Conservation (phyloP, 2,888 invertebrate genomes). For the Nematopogon swammerdamellus region DNA sequence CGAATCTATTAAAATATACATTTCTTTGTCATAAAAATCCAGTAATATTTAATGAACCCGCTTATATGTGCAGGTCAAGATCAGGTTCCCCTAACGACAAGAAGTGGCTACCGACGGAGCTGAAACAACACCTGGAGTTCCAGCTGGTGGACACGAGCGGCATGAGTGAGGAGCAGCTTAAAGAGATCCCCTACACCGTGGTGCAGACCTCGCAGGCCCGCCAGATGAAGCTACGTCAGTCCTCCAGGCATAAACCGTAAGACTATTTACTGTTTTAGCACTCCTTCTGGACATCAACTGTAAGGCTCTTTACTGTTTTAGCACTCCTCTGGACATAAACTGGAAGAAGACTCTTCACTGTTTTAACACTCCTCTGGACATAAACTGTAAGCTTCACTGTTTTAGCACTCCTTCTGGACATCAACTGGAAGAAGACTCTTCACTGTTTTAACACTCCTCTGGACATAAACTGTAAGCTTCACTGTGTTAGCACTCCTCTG, state of each 20-base stretch:
- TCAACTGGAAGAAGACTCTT: too few species aligned
- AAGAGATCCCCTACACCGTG: slow-evolving; percentile 86
- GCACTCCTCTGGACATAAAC: background rate
- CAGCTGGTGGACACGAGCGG: slow-evolving; percentile 85
- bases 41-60: too few species aligned
- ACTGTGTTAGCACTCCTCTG: too few species aligned
- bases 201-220: slow-evolving; percentile 70
- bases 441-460: too few species aligned
- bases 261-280: slow-evolving; percentile 14
- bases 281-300: background rate
- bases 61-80: slow-evolving; percentile 46
- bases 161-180: slow-evolving; percentile 82
- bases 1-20: too few species aligned
- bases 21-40: too few species aligned
- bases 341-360: background rate
- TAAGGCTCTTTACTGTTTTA: too few species aligned
- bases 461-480: too few species aligned
- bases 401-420: too few species aligned
- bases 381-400: too few species aligned
- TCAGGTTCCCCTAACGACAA: slow-evolving; percentile 72
- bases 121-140: slow-evolving; percentile 85
- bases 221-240: slow-evolving; percentile 52
- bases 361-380: too few species aligned
- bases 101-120: slow-evolving; percentile 70
- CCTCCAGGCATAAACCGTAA: slow-evolving; percentile 43